A percentile compares a stretch with the other conserved stretches of the same genome.
Evolutionary conservation across 2,113 vertebrate species (phyloP).

Genomic region (human): DNA sequence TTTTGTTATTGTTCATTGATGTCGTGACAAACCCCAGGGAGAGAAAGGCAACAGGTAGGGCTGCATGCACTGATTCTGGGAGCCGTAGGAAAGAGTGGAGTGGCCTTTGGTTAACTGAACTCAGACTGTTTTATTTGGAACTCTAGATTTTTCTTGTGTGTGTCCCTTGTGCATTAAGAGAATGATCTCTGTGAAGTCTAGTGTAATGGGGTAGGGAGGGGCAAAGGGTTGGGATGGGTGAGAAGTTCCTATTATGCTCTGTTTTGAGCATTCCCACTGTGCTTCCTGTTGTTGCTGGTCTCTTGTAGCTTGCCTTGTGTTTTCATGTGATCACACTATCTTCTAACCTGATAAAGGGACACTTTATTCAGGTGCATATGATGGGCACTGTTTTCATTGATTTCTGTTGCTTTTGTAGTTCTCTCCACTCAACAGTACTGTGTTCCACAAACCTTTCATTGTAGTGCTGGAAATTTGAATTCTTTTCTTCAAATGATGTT

Average conservation of each 20-base stretch:
- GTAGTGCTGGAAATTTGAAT: background rate
- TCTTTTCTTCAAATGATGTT: slow-evolving; percentile 23
- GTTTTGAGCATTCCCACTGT: background rate
- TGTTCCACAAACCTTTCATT: slow-evolving; percentile 43
- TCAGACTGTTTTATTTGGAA: slow-evolving; percentile 41
- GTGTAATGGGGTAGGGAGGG: background rate
- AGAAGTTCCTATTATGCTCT: background rate
- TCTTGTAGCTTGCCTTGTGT: slow-evolving; percentile 56
- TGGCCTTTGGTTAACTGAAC: background rate
- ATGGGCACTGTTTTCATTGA: slow-evolving; percentile 23
- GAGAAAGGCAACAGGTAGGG: background rate
- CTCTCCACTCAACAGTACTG: background rate
- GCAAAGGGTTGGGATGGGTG: background rate
- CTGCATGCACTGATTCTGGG: background rate
- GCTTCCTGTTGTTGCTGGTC: slow-evolving; percentile 14
- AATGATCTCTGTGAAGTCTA: slow-evolving; percentile 47
- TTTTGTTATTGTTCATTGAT: background rate
- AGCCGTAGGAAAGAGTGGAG: slow-evolving; percentile 24
- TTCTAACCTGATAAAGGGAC: slow-evolving; percentile 49
- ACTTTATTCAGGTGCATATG: slow-evolving; percentile 47
- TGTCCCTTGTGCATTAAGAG: slow-evolving; percentile 73
- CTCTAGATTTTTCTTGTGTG: slow-evolving; percentile 72
- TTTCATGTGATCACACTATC: slow-evolving; percentile 25
- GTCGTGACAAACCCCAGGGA: background rate
- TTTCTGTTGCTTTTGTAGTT: slow-evolving; percentile 29